Evolutionary conservation across 1,140 invertebrate species (phyloP).

Genomic region (Lordiphosa stackelbergi): DNA sequence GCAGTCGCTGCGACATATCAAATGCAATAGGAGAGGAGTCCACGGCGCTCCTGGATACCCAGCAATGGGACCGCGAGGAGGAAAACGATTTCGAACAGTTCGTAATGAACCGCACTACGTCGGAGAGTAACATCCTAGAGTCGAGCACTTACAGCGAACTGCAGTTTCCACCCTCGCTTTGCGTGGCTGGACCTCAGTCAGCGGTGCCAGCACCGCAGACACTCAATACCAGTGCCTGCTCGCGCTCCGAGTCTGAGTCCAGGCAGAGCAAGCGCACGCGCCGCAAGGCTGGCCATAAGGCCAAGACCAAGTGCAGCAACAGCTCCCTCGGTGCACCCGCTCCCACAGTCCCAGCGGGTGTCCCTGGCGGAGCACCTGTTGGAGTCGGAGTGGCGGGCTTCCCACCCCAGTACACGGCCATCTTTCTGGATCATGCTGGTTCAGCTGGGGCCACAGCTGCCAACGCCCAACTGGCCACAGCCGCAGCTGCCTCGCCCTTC

Average conservation of each 20-base stretch:
- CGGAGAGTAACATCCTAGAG: conserved; percentile 64
- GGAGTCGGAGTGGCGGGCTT: conserved; percentile 20
- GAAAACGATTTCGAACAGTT: conserved; percentile 60
- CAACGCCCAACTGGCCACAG: conserved; percentile 42
- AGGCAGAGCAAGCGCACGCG: conserved; percentile 55
- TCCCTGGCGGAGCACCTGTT: conserved; percentile 32
- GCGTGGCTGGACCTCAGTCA: conserved; percentile 2
- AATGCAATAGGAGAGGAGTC: conserved; percentile 27
- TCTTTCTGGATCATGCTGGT: conserved; percentile 50
- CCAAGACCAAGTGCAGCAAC: conserved; percentile 37
- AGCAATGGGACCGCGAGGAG: conserved; percentile 22
- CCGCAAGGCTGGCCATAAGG: conserved; percentile 45
- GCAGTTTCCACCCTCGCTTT: conserved; percentile 33
- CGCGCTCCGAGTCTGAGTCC: conserved; percentile 39
- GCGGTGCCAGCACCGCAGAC: conserved; percentile 1
- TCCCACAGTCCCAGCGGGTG: background rate
- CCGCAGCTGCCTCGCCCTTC: conserved; percentile 41
- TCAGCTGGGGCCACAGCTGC: conserved; percentile 26
- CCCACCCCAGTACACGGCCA: conserved; percentile 64
- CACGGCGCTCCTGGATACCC: conserved; percentile 27
- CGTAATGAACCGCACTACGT: conserved; percentile 54
- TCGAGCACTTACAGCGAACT: conserved; percentile 60
- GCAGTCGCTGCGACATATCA: conserved; percentile 28
- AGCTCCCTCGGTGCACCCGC: conserved; percentile 15
- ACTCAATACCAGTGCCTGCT: conserved; percentile 54